These are phyloP conservation scores for Pollenia labialis DNA, from an alignment of 2,888 invertebrate genomes.

Conservation along the genomic window DNA sequence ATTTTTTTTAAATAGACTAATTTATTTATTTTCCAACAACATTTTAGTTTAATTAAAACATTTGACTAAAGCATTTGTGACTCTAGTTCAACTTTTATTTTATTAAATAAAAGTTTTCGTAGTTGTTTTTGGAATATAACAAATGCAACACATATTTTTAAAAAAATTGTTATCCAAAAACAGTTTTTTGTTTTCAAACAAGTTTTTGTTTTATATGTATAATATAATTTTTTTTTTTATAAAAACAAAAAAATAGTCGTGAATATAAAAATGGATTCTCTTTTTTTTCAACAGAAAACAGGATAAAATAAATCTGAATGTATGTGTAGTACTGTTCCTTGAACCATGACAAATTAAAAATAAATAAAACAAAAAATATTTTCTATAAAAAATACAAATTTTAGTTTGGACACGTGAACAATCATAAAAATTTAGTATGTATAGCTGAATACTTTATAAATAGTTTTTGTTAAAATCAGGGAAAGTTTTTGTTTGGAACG, in stretches of 20 bases:
- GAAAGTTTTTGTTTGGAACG: no score
- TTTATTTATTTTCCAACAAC: conserved; percentile 30
- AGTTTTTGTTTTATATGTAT: neutral
- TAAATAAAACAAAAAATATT: conserved; percentile 56
- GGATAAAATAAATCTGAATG: conserved; percentile 5
- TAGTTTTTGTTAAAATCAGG: conserved; percentile 8
- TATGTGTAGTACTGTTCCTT: conserved; percentile 35
- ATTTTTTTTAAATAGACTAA: no score
- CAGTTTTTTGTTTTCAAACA: conserved; percentile 48
- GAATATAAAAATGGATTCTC: neutral
- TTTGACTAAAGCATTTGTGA: conserved; percentile 46
- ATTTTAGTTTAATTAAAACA: conserved; percentile 27
- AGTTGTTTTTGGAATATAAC: conserved; percentile 21
- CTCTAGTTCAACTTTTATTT: conserved; percentile 46
- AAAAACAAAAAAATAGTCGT: conserved; percentile 2
- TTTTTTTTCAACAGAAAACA: conserved; percentile 5
- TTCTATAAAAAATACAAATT: conserved; percentile 36
- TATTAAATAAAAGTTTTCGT: conserved; percentile 36
- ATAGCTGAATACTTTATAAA: conserved; percentile 17
- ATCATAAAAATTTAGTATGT: conserved; percentile 10
- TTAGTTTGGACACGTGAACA: conserved; percentile 14
- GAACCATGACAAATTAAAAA: conserved; percentile 67
- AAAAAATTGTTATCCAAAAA: conserved; percentile 3
- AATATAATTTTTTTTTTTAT: conserved; percentile 14
- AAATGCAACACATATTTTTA: conserved; percentile 1